Evolutionary conservation across 2,113 vertebrate species (phyloP), one percentile per base, ranked within the genome.

Genomic region (Macquaria australasica): DNA sequence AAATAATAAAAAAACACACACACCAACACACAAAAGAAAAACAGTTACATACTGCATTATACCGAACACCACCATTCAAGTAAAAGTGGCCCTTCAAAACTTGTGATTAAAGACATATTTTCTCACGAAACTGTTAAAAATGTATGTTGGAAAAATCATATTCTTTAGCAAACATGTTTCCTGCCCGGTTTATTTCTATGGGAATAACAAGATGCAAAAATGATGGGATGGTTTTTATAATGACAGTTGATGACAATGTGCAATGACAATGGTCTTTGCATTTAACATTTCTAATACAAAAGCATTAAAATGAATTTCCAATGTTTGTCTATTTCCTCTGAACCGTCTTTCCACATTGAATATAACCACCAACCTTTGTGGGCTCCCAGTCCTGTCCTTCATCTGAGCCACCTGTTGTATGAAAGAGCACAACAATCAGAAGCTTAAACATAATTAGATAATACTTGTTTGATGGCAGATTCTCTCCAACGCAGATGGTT

Each of bases 401-500:
- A 78, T 95, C 95, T 56, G 92, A 93, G 55, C 83, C 86, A 77
- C 82, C 94, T 95, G 84, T 78, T 55, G 77, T 56, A 67, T 11
- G 20, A 83, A 59, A 86, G 37, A 87, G 20, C 4, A 77, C 9
- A 85, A 60, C 9, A 43, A 82, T 68, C n/a, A 77, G 3, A 51
- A 59, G 23, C 25, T 39, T 50, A 0, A 79, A 39, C 60, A 68
- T 50, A 79, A 60, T 60, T 8, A 41, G 31, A 74, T 41, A 43
- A 39, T 21, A 59, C 16, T 28, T 8, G 59, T 84, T 78, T 84
- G 75, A 73, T 3, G 55, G 31, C 2, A 68, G 23, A 43, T 21
- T 1, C 11, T 62, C 6, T 41, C 43, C 2, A 62, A 41, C 20
- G 48, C 67, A 72, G 53, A 21, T 16, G 48, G 66, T 70, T 60